Evolutionary conservation across 2,797 vertebrate species (phyloP).

Genomic region (Arnoldichthys spilopterus): DNA sequence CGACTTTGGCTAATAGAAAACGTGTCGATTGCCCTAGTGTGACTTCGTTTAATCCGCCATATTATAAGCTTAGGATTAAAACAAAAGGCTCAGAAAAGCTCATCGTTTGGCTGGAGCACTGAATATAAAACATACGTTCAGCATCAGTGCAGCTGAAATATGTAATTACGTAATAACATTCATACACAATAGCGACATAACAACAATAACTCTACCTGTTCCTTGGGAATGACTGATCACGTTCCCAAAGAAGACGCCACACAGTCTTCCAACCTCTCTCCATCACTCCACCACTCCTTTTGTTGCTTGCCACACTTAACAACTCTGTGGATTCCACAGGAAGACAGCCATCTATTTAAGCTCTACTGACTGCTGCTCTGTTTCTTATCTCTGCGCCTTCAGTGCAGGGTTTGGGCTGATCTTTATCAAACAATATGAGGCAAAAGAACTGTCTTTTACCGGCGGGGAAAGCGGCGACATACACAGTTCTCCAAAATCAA

Average conservation of each 20-base stretch:
- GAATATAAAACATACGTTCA: no score
- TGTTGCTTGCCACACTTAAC: conserved; percentile 44
- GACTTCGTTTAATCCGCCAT: no score
- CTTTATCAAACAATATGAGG: conserved; percentile 45
- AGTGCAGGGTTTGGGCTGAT: conserved; percentile 41
- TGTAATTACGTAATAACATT: no score
- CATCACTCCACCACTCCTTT: conserved; percentile 10
- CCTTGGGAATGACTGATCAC: no score
- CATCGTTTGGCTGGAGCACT: no score
- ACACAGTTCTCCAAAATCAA: conserved; percentile 11
- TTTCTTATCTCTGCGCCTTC: conserved; percentile 41
- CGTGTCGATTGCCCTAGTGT: no score
- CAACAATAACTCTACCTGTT: no score
- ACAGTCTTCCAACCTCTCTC: conserved; percentile 17
- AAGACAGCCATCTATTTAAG: conserved; percentile 43
- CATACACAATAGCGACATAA: no score
- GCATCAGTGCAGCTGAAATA: no score
- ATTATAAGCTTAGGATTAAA: no score
- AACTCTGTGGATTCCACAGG: conserved; percentile 38
- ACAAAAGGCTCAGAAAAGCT: no score
- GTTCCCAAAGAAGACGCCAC: background rate
- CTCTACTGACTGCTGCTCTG: conserved; percentile 30
- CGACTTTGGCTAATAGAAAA: no score
- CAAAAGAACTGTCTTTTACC: conserved; percentile 24
- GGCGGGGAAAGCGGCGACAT: conserved; percentile 22